Evolutionary conservation across 2,113 vertebrate species (phyloP).

Genomic region (Tympanuchus pallidicinctus): DNA sequence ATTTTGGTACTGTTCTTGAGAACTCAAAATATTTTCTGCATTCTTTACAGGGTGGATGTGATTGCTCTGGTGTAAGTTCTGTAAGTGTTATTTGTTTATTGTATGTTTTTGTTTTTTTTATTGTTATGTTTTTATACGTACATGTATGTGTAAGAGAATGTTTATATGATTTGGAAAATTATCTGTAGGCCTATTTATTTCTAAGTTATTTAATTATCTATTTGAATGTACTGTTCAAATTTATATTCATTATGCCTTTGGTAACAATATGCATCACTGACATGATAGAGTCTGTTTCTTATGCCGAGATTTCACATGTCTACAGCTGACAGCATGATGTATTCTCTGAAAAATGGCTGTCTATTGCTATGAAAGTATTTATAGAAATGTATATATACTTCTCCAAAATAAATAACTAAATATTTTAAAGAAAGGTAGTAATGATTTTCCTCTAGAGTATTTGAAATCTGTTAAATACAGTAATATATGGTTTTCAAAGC

Average conservation of each 20-base stretch:
- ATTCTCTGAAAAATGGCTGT: not conserved
- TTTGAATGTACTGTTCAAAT: not conserved
- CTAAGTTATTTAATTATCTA: not conserved
- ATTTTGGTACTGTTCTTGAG: not conserved
- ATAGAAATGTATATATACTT: not conserved
- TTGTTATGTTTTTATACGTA: not conserved
- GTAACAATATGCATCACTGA: not conserved
- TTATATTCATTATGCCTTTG: not conserved
- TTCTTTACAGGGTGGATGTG: constrained; percentile 53
- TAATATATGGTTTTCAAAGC: not conserved
- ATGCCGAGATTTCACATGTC: not conserved
- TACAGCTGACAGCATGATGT: not conserved
- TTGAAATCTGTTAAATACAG: not conserved
- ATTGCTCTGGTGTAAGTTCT: constrained; percentile 44
- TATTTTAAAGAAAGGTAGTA: not conserved
- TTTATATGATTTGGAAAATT: not conserved
- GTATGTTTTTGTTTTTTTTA: not conserved
- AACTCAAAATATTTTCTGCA: not conserved
- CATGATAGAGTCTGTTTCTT: not conserved
- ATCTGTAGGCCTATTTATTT: not conserved
- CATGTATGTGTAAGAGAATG: not conserved
- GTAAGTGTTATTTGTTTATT: constrained; percentile 37
- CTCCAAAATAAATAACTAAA: not conserved
- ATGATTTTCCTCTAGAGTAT: not conserved
- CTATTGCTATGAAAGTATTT: not conserved